These are phyloP conservation scores for Salvelinus sp. DNA, from an alignment of 2,113 vertebrate genomes.

Conservation along the genomic window DNA sequence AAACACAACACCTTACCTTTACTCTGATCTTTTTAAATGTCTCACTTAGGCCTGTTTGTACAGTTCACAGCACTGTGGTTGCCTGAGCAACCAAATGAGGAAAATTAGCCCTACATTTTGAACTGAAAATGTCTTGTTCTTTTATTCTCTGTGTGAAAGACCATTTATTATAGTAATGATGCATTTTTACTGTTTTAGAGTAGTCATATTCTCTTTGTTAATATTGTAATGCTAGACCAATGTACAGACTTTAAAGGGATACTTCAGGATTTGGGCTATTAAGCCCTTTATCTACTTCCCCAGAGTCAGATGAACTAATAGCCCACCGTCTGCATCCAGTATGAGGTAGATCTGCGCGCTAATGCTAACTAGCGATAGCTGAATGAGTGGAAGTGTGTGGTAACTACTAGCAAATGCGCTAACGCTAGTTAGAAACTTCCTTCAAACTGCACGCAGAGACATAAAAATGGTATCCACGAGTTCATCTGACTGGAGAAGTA, in stretches of 20 bases:
- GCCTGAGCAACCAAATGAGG: slow-evolving; percentile 34
- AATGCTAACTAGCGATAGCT: no score
- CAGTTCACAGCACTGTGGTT: slow-evolving; percentile 29
- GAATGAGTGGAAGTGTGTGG: no score
- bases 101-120: slow-evolving; percentile 51
- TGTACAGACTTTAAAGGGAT: slow-evolving; percentile 55
- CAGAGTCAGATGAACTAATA: no score
- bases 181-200: slow-evolving; percentile 55
- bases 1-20: slow-evolving; percentile 49
- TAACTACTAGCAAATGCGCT: no score
- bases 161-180: slow-evolving; percentile 53
- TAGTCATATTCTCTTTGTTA: slow-evolving; percentile 39
- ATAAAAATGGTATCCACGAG: no score
- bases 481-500: no score
- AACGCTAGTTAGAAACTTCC: no score
- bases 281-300: no score
- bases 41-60: slow-evolving; percentile 48
- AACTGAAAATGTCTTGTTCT: slow-evolving; percentile 27
- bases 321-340: no score
- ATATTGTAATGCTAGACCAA: slow-evolving; percentile 41
- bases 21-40: slow-evolving; percentile 34
- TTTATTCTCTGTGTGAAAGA: slow-evolving; percentile 46
- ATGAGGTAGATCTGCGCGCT: no score
- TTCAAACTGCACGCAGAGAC: no score
- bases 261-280: no score